Evolutionary conservation across 2,113 vertebrate genomes (phyloP), one percentile per base, ranked within the genome.

Genomic region (Coracopsis vasa): DNA sequence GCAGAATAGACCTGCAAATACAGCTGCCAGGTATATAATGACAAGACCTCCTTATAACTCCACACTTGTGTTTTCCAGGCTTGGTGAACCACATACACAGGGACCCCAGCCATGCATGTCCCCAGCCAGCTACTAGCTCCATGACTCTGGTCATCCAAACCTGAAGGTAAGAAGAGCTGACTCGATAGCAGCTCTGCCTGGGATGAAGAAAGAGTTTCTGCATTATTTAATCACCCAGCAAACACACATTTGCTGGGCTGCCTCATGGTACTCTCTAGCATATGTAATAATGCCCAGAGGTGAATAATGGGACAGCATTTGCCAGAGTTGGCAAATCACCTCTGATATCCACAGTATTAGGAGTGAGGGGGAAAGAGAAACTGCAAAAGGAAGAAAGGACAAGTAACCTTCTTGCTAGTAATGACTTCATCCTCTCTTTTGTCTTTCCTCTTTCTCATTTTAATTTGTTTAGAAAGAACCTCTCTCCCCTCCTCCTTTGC

Each of bases 41-140:
- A 15, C 35, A 67, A 64, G 65, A 28, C 35, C 29, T 80, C 25
- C 14, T 48, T 54, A 10, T 7, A 7, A 61, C 28, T 87, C 53
- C 35, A n/a, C 35, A 7, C 13, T 89, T 78, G 24, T 85, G 13
- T 95, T 91, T 95, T 92, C 42, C 33, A 95, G 94, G 50, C 67
- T 81, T 5, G 2, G 70, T 69, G 70, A 87, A 61, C 11, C 16
- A 13, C 0, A 7, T n/a, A 18, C 11, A 3, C 6, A 28, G 39
- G 64, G 39, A 60, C 12, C 18, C 16, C 39, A 62, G 64, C 50
- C 8, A 12, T 3, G 21, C 58, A 18, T 1, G 0, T 56, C 29
- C 47, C 51, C 65, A 56, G 47, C 11, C 16, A 53, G 17, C 29
- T 81, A 16, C 11, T 12, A 53, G 15, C 61, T 78, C 54, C 12